These are phyloP conservation scores for Sphyrna mokarran DNA, from an alignment of 2,113 vertebrate genomes.

Conservation along the genomic window DNA sequence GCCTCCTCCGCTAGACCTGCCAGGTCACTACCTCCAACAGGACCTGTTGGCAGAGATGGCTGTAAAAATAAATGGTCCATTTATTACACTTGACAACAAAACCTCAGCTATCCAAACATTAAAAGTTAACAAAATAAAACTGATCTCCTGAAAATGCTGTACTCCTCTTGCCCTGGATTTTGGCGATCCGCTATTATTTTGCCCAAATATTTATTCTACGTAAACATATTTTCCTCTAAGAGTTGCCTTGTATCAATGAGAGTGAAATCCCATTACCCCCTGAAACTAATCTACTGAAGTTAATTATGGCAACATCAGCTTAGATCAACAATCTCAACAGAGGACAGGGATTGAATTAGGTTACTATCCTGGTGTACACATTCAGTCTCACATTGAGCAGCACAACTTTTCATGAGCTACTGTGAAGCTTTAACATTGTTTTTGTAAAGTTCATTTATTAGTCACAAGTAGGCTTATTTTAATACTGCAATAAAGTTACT, in stretches of 20 bases:
- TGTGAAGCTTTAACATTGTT: background rate
- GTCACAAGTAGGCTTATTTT: too few relatives aligned
- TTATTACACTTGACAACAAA: background rate
- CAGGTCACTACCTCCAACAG: slow-evolving; percentile 47
- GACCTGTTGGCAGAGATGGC: slow-evolving; percentile 41
- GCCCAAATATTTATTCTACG: background rate
- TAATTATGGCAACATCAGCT: background rate
- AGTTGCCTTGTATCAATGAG: too few relatives aligned
- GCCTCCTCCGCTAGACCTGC: slow-evolving; percentile 66
- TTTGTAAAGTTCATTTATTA: too few relatives aligned
- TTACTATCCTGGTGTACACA: background rate
- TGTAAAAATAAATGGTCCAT: slow-evolving; percentile 2
- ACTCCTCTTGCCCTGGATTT: background rate
- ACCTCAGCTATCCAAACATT: background rate
- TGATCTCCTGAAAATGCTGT: background rate
- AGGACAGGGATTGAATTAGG: background rate
- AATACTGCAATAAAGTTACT: too few relatives aligned
- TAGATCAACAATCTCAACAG: background rate
- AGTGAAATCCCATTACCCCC: background rate
- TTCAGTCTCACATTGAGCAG: background rate
- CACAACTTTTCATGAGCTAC: background rate
- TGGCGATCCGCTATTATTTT: background rate
- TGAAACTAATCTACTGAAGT: background rate
- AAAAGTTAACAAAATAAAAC: slow-evolving; percentile 3
- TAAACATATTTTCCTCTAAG: background rate